Evolutionary conservation across 2,113 vertebrate genomes (phyloP).

Genomic region (Benitochromis conjunctus): DNA sequence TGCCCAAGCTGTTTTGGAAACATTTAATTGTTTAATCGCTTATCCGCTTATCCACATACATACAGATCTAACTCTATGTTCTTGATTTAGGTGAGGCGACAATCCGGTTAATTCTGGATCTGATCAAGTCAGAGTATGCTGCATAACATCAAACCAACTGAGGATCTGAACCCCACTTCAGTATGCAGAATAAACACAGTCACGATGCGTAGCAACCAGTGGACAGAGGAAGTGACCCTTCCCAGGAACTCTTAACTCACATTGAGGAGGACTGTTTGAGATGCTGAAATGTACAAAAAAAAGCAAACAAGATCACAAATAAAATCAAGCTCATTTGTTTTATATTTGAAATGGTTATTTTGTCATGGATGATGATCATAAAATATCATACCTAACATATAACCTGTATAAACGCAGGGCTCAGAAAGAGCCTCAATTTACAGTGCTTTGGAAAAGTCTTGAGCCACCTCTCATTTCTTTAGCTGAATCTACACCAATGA

Average conservation of each 20-base stretch:
- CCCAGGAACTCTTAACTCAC: slow-evolving; percentile 12
- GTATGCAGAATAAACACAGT: background rate
- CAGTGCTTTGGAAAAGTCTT: background rate
- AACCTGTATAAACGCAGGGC: background rate
- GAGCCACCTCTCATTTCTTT: background rate
- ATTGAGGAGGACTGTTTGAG: slow-evolving; percentile 24
- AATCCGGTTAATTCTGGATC: slow-evolving; percentile 87
- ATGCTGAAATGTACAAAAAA: background rate
- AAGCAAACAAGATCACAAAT: background rate
- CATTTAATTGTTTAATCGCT: background rate
- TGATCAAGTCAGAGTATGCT: slow-evolving; percentile 84
- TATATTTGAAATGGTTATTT: background rate
- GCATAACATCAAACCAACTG: slow-evolving; percentile 60
- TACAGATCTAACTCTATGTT: background rate
- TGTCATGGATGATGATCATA: background rate
- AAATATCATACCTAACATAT: background rate
- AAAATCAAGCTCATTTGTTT: slow-evolving; percentile 28
- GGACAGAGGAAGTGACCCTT: background rate
- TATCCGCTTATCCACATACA: background rate
- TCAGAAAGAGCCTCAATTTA: background rate
- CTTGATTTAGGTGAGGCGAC: slow-evolving; percentile 81
- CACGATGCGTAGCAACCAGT: background rate
- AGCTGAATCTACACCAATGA: background rate
- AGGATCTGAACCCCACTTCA: background rate
- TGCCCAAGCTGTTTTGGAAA: background rate